phyloP scores from a whole-genome alignment of 2,113 vertebrate species.

The Corythaeola cristata region DNA sequence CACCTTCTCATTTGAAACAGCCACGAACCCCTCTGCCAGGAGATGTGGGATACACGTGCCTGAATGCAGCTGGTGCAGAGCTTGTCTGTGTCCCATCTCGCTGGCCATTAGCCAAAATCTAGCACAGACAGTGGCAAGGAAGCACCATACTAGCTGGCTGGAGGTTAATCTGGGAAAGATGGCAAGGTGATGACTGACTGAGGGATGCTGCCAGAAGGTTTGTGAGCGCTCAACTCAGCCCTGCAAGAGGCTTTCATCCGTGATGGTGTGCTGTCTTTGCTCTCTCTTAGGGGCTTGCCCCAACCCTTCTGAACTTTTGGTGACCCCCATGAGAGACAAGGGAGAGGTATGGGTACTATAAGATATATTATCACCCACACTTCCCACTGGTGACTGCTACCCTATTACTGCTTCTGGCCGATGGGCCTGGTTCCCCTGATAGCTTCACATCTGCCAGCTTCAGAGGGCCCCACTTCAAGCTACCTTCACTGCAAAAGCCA shows the following conservation, averaged over 20 bases:
- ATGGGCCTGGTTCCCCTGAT: background rate
- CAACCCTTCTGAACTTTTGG: background rate
- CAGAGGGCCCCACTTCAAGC: background rate
- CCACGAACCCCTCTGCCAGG: background rate
- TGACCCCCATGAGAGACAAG: background rate
- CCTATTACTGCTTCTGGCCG: background rate
- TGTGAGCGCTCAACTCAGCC: background rate
- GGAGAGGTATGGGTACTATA: background rate
- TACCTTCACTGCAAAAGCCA: background rate
- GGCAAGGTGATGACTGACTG: background rate
- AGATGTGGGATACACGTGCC: fast-evolving
- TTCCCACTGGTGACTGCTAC: background rate
- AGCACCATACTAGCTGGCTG: background rate
- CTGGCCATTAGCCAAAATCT: background rate
- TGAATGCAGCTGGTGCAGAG: background rate
- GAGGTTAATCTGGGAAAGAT: background rate
- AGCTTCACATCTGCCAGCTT: background rate
- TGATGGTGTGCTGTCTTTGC: background rate
- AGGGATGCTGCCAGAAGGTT: background rate
- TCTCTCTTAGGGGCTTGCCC: background rate
- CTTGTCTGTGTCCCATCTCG: background rate
- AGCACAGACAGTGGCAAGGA: background rate
- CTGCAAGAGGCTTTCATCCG: background rate
- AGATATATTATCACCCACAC: background rate
- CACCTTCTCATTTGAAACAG: background rate